Base-by-base conservation (phyloP, 2,113 vertebrate genomes). In the Sialia sialis region DNA sequence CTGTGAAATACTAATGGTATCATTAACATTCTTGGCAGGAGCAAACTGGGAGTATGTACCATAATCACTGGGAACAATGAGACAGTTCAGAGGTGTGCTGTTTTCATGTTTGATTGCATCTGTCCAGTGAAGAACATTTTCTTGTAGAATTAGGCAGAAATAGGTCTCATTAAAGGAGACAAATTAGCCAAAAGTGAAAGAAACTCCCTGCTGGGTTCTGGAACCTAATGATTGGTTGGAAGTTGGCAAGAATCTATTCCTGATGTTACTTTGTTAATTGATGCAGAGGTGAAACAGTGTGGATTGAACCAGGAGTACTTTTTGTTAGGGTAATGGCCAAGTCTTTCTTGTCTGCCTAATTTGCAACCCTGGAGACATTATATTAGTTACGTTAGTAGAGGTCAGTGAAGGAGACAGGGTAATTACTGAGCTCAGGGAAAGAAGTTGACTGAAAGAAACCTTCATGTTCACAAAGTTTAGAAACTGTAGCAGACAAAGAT, bases 71-170 rank as follows among this genome's bases (percentile, higher is more conserved):
- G 13, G 75, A 94, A 52, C 93, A 74, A 0, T n/a, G 89, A 93
- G 75, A 59, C 68, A 67, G 86, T 96, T 94, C 94, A 93, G 94
- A 94, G 83, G 77, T 80, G 87, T 0, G 0, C 0, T 4, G 43
- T 89, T 93, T 62, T 82, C 70, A 16, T 92, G 83, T 91, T 75
- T 93, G 89, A 94, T 87, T 77, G 58, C 80, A 87, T 84, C 86
- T 95, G 91, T 89, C 94, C 67, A n/a, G 19, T 4, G 32, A 89
- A 93, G 87, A 95, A 80, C 26, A 4, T 49, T 94, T 96, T 91
- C 46, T 8, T 74, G 55, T 78, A 67, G 72, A 89, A 84, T 94
- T 91, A 68, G 34, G 27, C 90, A 93, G 76, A 94, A 87, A 91
- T 76, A 82, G 67, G 75, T 94, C 66, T 82, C 66, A 29, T 91